Conservation (phyloP, 2,113 vertebrate genomes). For the Xerus inauris region DNA sequence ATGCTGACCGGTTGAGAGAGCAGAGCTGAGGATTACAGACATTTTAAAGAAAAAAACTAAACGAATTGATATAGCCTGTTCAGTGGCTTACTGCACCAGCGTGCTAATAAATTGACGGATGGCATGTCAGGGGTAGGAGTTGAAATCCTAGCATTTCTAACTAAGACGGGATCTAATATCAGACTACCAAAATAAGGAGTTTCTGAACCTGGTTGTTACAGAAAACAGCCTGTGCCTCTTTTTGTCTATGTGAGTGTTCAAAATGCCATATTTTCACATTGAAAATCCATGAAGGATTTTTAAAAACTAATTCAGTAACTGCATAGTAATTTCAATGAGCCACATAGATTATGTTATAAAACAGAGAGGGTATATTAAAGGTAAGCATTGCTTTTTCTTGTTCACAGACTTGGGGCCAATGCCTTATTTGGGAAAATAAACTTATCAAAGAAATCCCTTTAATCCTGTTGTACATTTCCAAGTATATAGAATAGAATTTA, state of each 20-base stretch:
- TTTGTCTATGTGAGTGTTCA: conserved; percentile 75
- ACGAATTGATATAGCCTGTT: conserved; percentile 87
- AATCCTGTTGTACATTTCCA: conserved; percentile 78
- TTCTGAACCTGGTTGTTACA: conserved; percentile 86
- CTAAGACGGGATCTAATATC: conserved; percentile 84
- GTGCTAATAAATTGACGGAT: conserved; percentile 92
- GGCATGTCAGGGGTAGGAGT: conserved; percentile 87
- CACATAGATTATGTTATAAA: conserved; percentile 60
- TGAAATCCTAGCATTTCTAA: conserved; percentile 88
- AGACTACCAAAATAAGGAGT: conserved; percentile 85
- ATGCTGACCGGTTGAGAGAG: conserved; percentile 91
- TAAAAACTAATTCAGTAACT: conserved; percentile 80
- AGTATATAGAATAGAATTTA: conserved; percentile 68
- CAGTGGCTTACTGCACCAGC: conserved; percentile 88
- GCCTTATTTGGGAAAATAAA: conserved; percentile 68
- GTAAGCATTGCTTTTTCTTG: conserved; percentile 78
- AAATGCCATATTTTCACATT: conserved; percentile 78
- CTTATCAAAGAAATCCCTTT: conserved; percentile 71
- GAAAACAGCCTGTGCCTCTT: conserved; percentile 82
- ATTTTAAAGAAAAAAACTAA: conserved; percentile 87
- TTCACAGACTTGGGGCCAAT: conserved; percentile 59
- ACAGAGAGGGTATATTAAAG: conserved; percentile 66
- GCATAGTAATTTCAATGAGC: conserved; percentile 79
- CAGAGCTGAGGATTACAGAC: conserved; percentile 91
- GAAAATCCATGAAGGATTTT: conserved; percentile 78